Evolutionary conservation across 2,113 vertebrate genomes (phyloP), one percentile per base, ranked within the genome.

Genomic region (Triplophysa tibetana): DNA sequence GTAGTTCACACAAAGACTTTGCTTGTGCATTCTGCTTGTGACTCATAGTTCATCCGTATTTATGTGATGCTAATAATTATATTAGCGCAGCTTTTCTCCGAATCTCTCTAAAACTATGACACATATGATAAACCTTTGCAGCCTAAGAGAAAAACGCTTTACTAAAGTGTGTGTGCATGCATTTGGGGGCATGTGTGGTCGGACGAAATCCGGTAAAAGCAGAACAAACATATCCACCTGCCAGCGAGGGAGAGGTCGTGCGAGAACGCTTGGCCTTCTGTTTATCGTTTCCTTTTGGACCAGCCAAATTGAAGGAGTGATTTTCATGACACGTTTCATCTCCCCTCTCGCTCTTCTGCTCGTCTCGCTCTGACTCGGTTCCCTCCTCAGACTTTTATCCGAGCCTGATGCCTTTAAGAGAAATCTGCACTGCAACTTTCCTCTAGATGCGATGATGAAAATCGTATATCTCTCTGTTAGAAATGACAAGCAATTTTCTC

Each of bases 61-160:
- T 75, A 38, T 43, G 23, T 69, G 68, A 81, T 52, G 58, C 16
- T 70, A 78, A 75, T 70, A 81, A 81, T 81, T 78, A 84, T 78
- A 84, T 79, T 45, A 65, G 64, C 56, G n/a, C 48, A 70, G 75
- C 65, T 66, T 33, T 41, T 64, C 12, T 70, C 68, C 43, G 73
- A 48, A 50, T 61, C 62, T 62, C 33, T 56, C 8, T 63, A 70
- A 78, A 41, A 54, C 43, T 33, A n/a, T 24, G 50, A 77, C 72
- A 54, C 73, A 75, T 45, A 14, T 63, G 75, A 45, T 61, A 81
- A 13, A 23, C 43, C 48, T 74, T 74, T 62, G 60, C 21, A 29
- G 33, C 14, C 74, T 78, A 65, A 61, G 75, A 78, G 54, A n/a
- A 21, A 21, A 21, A 1, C 21, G 19, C 19, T 21, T 21, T 58